These are phyloP conservation scores for Dynastes grantii DNA, from an alignment of 2,888 invertebrate genomes.

Conservation along the genomic window DNA sequence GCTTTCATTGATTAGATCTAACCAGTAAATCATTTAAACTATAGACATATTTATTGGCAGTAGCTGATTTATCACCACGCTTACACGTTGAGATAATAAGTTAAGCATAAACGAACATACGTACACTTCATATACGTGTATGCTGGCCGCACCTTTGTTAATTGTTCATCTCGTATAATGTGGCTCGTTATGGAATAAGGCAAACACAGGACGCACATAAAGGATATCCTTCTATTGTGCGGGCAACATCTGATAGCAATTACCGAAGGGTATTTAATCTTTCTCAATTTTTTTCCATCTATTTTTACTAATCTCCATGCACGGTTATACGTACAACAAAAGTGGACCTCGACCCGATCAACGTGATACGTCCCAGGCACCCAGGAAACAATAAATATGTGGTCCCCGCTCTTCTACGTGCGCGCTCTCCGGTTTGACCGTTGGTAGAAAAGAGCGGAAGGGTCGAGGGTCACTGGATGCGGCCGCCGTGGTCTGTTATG, in stretches of 20 bases:
- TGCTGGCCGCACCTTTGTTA: constrained; percentile 56
- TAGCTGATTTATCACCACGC: not conserved
- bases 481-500: constrained; percentile 48
- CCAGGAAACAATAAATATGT: constrained; percentile 64
- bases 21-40: not conserved
- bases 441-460: constrained; percentile 56
- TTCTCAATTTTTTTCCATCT: constrained; percentile 57
- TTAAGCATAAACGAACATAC: not conserved
- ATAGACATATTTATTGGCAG: not conserved
- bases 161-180: constrained; percentile 60
- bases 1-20: not conserved
- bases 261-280: constrained; percentile 59
- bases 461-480: constrained; percentile 58
- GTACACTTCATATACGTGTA: constrained; percentile 43
- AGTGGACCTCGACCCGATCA: constrained; percentile 58
- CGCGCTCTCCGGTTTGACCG: constrained; percentile 57
- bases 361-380: constrained; percentile 43
- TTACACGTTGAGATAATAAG: not conserved
- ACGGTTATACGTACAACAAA: constrained; percentile 58
- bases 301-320: constrained; percentile 63
- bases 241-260: constrained; percentile 62
- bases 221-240: constrained; percentile 63
- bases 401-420: constrained; percentile 56
- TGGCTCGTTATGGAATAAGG: constrained; percentile 56
- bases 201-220: constrained; percentile 59